Conservation (phyloP, 2,113 vertebrate species). For the Mirza zaza region DNA sequence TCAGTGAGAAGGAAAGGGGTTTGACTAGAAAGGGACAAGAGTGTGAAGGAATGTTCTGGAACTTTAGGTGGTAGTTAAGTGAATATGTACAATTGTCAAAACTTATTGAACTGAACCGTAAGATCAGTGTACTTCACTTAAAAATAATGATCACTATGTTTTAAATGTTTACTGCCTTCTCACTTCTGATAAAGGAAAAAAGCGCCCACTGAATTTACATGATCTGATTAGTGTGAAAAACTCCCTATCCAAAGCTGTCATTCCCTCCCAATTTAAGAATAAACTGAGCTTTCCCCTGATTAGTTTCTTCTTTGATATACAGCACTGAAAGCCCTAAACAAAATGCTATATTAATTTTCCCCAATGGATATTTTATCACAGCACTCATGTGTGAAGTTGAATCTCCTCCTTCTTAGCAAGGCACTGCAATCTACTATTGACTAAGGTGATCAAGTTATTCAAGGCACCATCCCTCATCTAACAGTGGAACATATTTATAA, state of each 20-base stretch:
- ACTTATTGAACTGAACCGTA: not conserved
- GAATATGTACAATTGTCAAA: not conserved
- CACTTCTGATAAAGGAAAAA: not conserved
- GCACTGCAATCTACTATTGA: not conserved
- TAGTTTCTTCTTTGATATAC: conserved; percentile 16
- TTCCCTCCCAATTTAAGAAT: conserved; percentile 2
- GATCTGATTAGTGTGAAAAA: not conserved
- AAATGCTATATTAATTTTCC: not conserved
- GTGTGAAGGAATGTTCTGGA: not conserved
- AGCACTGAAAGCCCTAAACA: not conserved
- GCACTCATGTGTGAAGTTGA: not conserved
- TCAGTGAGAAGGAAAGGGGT: not conserved
- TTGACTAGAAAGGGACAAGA: not conserved
- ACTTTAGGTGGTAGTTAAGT: not conserved
- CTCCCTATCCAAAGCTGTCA: not conserved
- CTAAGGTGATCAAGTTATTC: not conserved
- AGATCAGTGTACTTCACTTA: not conserved
- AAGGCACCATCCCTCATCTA: not conserved
- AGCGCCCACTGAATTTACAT: not conserved
- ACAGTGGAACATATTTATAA: not conserved
- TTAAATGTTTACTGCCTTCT: not conserved
- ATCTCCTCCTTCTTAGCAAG: not conserved
- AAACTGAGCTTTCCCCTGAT: not conserved
- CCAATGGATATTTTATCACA: not conserved
- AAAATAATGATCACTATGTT: not conserved